phyloP scores from a whole-genome alignment of 1,140 invertebrate genomes.

The Drepana arcuata region DNA sequence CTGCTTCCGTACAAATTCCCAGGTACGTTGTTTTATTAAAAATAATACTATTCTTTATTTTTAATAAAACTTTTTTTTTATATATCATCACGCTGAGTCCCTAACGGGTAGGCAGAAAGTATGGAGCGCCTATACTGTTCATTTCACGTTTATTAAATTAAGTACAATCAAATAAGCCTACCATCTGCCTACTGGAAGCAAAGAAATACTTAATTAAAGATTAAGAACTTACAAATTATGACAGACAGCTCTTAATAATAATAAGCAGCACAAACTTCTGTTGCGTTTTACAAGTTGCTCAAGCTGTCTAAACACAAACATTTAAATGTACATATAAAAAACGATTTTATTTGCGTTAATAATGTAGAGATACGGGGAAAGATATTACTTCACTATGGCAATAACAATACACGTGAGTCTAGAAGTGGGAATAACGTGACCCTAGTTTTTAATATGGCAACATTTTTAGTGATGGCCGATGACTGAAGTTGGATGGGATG shows the following conservation, averaged over 20 bases:
- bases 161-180: too few species aligned
- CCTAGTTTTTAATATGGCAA: constrained; percentile 33
- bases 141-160: too few species aligned
- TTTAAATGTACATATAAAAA: neutral
- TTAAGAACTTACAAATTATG: neutral
- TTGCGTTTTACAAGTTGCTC: neutral
- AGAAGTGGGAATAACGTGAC: constrained; percentile 47
- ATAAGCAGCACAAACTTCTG: neutral
- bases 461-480: constrained; percentile 66
- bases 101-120: too few species aligned
- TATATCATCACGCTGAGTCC: too few species aligned
- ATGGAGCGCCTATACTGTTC: too few species aligned
- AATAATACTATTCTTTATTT: too few species aligned
- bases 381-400: too few species aligned
- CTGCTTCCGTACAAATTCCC: too few species aligned
- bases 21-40: too few species aligned
- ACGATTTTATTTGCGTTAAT: neutral
- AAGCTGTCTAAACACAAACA: neutral
- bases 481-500: constrained; percentile 47
- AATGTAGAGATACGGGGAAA: constrained; percentile 2
- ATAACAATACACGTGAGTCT: constrained; percentile 35
- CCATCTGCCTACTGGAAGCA: too few species aligned
- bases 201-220: too few species aligned
- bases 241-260: neutral
- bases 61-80: too few species aligned